These are phyloP conservation scores for Corvus moneduloides DNA, from an alignment of 2,113 vertebrate species.

Conservation along the genomic window DNA sequence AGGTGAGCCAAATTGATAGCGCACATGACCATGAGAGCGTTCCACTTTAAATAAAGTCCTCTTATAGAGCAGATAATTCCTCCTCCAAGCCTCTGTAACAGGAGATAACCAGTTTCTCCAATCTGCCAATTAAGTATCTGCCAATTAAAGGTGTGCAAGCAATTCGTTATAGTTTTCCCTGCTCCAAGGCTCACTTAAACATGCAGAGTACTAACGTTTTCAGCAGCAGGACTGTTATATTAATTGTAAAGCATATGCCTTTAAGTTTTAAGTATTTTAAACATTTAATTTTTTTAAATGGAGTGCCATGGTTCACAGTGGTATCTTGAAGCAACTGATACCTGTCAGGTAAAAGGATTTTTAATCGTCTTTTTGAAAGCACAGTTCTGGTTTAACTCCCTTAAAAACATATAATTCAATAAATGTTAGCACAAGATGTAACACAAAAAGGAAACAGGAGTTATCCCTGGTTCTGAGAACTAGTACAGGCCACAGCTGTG, in stretches of 20 bases:
- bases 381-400: not conserved
- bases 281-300: not conserved
- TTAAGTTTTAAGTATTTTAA: not conserved
- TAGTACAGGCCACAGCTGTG: not conserved
- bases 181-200: not conserved
- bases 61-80: not conserved
- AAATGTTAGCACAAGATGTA: not conserved
- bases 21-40: accelerated
- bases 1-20: not conserved
- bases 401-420: not conserved
- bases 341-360: not conserved
- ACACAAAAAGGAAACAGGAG: not conserved
- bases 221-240: not conserved
- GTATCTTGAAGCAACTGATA: not conserved
- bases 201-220: not conserved
- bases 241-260: not conserved
- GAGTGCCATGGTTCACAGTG: not conserved
- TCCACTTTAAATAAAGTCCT: not conserved
- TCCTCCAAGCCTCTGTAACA: not conserved
- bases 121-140: not conserved
- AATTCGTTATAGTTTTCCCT: not conserved
- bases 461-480: not conserved
- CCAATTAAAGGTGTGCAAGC: not conserved
- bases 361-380: not conserved
- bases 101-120: not conserved